Conservation (phyloP, 2,113 vertebrate genomes). For the Xyliphius kryptos region DNA sequence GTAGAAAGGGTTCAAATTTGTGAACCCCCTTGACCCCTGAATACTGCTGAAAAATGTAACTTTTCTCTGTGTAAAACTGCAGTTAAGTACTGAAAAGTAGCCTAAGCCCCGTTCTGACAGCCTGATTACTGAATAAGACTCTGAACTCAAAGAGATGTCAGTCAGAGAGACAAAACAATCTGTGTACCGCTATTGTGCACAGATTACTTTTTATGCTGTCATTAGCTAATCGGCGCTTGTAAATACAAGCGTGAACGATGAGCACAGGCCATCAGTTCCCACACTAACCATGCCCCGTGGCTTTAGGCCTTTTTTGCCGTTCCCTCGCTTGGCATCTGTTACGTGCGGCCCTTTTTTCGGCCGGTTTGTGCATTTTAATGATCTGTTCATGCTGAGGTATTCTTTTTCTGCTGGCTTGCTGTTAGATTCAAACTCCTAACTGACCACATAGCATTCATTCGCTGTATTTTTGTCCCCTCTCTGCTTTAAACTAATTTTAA, state of each 20-base stretch:
- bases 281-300: conserved; percentile 61
- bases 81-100: not conserved
- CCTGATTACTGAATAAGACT: not conserved
- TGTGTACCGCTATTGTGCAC: conserved; percentile 9
- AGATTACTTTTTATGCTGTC: conserved; percentile 26
- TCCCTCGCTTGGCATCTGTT: conserved; percentile 72
- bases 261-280: conserved; percentile 49
- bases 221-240: conserved; percentile 31
- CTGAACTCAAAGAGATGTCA: not conserved
- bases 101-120: conserved; percentile 1
- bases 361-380: conserved; percentile 71
- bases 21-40: too few species aligned
- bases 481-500: conserved; percentile 5
- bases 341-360: conserved; percentile 48
- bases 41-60: too few species aligned
- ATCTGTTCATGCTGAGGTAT: conserved; percentile 67
- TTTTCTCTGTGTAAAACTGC: too few species aligned
- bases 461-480: not conserved
- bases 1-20: too few species aligned
- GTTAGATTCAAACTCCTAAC: conserved; percentile 13
- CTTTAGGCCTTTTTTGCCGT: conserved; percentile 49
- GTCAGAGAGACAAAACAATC: conserved; percentile 20
- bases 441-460: not conserved
- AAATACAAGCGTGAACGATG: conserved; percentile 33
- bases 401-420: conserved; percentile 38